phyloP scores from a whole-genome alignment of 1,140 invertebrate genomes.

The Dufourea novaeangliae region DNA sequence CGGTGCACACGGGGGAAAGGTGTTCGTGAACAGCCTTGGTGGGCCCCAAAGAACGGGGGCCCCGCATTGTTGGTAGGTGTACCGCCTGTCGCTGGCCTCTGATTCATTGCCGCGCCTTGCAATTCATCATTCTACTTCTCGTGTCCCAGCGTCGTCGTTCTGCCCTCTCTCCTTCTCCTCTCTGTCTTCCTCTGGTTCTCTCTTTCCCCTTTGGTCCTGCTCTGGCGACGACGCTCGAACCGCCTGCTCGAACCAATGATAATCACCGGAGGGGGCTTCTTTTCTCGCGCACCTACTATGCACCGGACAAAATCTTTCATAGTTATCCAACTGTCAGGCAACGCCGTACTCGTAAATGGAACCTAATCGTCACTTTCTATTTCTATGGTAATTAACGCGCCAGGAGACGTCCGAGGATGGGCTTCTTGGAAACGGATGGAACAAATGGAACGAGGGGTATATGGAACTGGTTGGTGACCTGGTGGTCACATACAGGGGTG shows the following conservation, averaged over 20 bases:
- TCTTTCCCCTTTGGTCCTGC: neutral
- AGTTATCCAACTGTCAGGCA: constrained; percentile 25
- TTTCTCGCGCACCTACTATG: constrained; percentile 31
- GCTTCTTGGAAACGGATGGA: no score
- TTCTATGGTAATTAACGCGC: constrained; percentile 10
- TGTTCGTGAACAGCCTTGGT: constrained; percentile 64
- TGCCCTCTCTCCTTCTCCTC: constrained; percentile 43
- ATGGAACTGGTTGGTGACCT: neutral
- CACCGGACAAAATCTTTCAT: constrained; percentile 37
- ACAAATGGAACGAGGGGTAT: no score
- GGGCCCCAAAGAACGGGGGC: constrained; percentile 58
- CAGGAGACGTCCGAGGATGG: neutral
- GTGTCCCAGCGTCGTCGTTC: constrained; percentile 63
- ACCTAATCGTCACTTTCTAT: neutral
- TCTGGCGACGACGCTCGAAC: constrained; percentile 14
- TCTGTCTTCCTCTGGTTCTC: constrained; percentile 13
- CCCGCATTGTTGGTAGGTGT: constrained; percentile 65
- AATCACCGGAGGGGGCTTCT: constrained; percentile 52
- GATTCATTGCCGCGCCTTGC: constrained; percentile 75
- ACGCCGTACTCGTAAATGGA: constrained; percentile 32
- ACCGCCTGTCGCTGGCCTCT: constrained; percentile 67
- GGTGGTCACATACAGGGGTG: no score
- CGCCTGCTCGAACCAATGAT: constrained; percentile 52
- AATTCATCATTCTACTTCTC: constrained; percentile 76
- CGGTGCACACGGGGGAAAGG: constrained; percentile 60